These are phyloP conservation scores for Punctoribates punctum DNA, from an alignment of 2,888 invertebrate species.

Conservation along the genomic window DNA sequence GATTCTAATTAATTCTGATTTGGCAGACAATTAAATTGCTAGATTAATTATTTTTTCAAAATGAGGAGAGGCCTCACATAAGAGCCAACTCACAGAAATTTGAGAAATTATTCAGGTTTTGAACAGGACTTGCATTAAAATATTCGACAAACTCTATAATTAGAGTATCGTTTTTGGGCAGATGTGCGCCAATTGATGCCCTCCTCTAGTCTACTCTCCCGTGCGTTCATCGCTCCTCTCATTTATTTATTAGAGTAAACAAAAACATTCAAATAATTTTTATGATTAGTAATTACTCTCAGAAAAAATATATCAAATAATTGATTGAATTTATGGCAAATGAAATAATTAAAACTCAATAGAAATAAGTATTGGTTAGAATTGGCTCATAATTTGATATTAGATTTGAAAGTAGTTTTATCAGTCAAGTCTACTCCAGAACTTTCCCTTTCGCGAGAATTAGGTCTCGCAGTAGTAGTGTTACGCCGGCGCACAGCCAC, in stretches of 20 bases:
- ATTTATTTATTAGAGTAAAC: neutral
- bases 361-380: neutral
- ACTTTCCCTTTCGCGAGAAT: slow-evolving; percentile 31
- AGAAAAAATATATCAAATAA: neutral
- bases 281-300: neutral
- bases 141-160: no score
- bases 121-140: no score
- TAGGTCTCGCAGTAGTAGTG: slow-evolving; percentile 12
- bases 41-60: no score
- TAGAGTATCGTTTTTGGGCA: no score
- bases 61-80: no score
- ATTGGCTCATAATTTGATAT: neutral
- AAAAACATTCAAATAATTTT: neutral
- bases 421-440: slow-evolving; percentile 37
- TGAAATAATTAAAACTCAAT: neutral
- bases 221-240: no score
- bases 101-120: no score
- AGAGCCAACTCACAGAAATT: no score
- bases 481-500: slow-evolving; percentile 15
- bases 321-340: neutral
- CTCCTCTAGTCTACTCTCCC: no score
- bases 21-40: no score
- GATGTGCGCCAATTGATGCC: no score
- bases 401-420: slow-evolving; percentile 24
- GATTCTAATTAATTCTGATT: no score